Conservation (phyloP, 2,113 vertebrate species). For the Gorsachius goisagi region DNA sequence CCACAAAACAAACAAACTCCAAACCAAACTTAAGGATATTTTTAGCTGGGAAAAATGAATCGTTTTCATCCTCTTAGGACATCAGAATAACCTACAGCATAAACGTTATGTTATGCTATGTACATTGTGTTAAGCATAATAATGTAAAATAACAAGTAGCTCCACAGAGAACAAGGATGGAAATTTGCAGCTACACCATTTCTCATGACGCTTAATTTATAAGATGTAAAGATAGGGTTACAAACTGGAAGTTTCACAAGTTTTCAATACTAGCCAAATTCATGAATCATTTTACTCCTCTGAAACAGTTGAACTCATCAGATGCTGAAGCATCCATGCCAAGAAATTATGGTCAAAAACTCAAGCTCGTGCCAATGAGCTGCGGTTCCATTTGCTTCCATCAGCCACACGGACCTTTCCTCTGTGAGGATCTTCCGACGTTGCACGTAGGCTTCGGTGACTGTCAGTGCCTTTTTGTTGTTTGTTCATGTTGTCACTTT, state of each 20-base stretch:
- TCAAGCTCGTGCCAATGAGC: background rate
- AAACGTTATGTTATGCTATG: background rate
- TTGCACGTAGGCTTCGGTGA: background rate
- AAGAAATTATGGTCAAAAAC: background rate
- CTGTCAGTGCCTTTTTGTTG: background rate
- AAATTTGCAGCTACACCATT: background rate
- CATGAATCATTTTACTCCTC: background rate
- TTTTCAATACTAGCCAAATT: background rate
- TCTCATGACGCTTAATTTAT: background rate
- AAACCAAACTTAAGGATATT: background rate
- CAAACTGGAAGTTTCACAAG: background rate
- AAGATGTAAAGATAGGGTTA: background rate
- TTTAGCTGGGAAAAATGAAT: background rate
- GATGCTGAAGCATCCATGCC: accelerated
- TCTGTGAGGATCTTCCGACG: background rate
- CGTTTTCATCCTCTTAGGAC: background rate
- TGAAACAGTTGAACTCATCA: background rate
- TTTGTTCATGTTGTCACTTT: background rate
- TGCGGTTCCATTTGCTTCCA: background rate
- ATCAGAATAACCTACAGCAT: background rate
- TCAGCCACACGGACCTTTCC: background rate
- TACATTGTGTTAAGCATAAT: background rate
- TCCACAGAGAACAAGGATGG: background rate
- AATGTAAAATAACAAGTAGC: background rate
- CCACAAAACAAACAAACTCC: background rate